Conservation (phyloP, 2,888 invertebrate genomes). For the Pollenia griseotomentosa region DNA sequence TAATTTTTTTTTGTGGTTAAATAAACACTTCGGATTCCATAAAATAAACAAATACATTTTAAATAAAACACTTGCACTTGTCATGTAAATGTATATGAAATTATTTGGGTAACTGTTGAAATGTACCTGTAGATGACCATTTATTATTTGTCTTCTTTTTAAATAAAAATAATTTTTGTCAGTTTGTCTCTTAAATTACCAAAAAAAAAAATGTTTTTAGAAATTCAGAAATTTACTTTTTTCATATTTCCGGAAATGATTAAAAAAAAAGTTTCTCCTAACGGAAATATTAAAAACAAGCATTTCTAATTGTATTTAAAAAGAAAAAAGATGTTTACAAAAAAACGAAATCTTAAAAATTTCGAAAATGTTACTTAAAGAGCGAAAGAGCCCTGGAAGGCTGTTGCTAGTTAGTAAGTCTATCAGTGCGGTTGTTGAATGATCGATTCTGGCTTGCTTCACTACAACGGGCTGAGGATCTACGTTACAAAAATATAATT, state of each 20-base stretch:
- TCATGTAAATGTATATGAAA: constrained; percentile 7
- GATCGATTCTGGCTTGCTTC: too few relatives aligned
- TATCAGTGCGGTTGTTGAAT: too few relatives aligned
- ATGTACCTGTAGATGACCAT: not conserved
- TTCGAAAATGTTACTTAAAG: too few relatives aligned
- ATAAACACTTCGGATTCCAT: constrained; percentile 34
- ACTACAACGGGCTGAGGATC: too few relatives aligned
- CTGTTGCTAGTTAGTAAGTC: too few relatives aligned
- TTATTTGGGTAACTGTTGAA: not conserved
- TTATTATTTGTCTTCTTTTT: not conserved
- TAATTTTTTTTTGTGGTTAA: constrained; percentile 19
- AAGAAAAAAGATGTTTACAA: not conserved
- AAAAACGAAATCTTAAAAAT: not conserved
- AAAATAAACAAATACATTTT: not conserved
- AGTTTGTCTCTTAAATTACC: not conserved
- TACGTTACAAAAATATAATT: too few relatives aligned
- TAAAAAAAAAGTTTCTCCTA: constrained; percentile 16
- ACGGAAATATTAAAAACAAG: not conserved
- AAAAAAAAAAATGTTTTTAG: not conserved
- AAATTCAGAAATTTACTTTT: not conserved
- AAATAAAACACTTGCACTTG: constrained; percentile 45
- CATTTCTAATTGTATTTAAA: not conserved
- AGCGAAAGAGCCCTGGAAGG: too few relatives aligned
- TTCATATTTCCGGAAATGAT: not conserved
- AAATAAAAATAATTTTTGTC: constrained; percentile 2